These are phyloP conservation scores for Odobenus rosmarus DNA, from an alignment of 2,113 vertebrate species.

Conservation along the genomic window DNA sequence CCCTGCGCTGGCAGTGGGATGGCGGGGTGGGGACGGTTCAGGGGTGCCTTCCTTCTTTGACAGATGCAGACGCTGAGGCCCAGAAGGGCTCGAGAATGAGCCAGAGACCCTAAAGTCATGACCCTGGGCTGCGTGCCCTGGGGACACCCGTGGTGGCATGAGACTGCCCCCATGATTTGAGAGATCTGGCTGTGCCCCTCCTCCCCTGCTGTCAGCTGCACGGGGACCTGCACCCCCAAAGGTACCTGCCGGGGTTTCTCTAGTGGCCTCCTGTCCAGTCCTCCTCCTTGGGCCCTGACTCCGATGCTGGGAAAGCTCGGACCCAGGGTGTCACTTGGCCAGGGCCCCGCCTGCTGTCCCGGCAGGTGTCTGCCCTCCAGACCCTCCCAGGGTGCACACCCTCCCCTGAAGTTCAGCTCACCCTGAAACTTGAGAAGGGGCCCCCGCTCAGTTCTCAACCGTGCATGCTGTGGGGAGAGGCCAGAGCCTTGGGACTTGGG, in stretches of 20 bases:
- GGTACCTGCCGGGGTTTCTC: background rate
- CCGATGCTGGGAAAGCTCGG: background rate
- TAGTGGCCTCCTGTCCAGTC: background rate
- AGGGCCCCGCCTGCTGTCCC: background rate
- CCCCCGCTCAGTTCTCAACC: background rate
- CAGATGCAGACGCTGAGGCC: background rate
- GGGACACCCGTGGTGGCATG: accelerated
- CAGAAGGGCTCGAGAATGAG: background rate
- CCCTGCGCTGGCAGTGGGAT: accelerated
- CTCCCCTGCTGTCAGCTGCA: background rate
- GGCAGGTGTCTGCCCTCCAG: background rate
- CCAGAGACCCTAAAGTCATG: background rate
- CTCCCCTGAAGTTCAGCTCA: background rate
- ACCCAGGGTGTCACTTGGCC: background rate
- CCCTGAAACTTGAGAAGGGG: background rate
- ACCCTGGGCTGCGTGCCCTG: background rate
- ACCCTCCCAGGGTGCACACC: background rate
- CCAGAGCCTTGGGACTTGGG: accelerated
- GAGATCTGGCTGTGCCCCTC: background rate
- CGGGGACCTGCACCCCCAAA: background rate
- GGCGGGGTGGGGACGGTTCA: background rate
- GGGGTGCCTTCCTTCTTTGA: background rate
- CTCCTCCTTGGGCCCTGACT: background rate
- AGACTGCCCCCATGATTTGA: background rate
- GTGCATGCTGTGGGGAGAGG: background rate